Base-by-base conservation (phyloP, 2,888 invertebrate genomes). In the Argynnis bischoffii region DNA sequence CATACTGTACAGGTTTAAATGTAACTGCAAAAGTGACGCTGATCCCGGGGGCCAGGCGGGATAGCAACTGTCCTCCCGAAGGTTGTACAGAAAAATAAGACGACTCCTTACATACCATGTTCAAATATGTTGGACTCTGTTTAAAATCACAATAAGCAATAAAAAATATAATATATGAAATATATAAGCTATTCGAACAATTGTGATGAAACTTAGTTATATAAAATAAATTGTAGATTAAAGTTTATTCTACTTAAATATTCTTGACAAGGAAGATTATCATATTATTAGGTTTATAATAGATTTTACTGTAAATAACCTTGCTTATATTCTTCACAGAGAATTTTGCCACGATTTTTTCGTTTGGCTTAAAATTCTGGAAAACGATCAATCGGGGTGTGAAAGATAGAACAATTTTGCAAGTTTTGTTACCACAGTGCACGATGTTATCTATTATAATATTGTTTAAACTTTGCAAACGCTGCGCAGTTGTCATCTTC, bases 31-130 rank as follows among this genome's bases (percentile, higher is more conserved):
- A 94, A 2, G 91, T 86, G 48, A 94, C 91, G 21, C 94, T 93
- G 75, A 96, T 94, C 54, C 96, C 96, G 16, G 96, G 95, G 6
- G 96, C 96, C 26, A 96, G 83, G 78, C 95, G 94, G 0, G 88
- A 90, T 50, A 90, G 80, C 26, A 92, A 82, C 61, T 90, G 82
- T 13, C 82, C 84, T 35, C 84, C 83, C 59, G 88, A 86, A 11
- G 89, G 84, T 76, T 93, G 89, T 55, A 95, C 79, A 57, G 80
- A 84, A 76, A 95, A 94, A 74, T 86, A 90, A 2, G 93, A 90
- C 21, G 93, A 90, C 65, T 91, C 85, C 74, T 93, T 92, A 74
- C 79, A 91, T 4, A 83, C 79, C 80, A 94, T 86, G 71, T 87
- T 93, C 16, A 95, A 70, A 69, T 86, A 90, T 56, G 89, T 93